Conservation (phyloP, 2,797 vertebrate species). For the Pipistrellus kuhlii region DNA sequence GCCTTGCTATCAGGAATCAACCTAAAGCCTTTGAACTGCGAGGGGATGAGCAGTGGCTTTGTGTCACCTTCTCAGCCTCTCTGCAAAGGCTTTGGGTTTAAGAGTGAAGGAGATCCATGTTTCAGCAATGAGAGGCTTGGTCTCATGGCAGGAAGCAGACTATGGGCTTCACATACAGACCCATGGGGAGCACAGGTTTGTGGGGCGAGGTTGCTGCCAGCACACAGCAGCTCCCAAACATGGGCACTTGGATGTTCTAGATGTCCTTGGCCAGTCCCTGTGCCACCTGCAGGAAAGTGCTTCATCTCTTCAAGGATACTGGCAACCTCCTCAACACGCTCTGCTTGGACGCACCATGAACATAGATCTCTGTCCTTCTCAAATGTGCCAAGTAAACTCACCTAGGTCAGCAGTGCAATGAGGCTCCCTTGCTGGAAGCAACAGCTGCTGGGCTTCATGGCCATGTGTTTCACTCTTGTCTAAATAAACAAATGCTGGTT, state of each 20-base stretch:
- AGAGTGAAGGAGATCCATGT: rapidly evolving
- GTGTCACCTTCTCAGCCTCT: rapidly evolving
- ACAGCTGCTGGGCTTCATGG: rapidly evolving
- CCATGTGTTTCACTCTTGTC: neutral
- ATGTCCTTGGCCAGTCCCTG: neutral
- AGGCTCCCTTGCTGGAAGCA: neutral
- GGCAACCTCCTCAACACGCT: rapidly evolving
- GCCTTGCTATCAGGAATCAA: neutral
- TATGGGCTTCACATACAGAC: rapidly evolving
- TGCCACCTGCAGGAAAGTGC: rapidly evolving
- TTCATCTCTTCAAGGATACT: rapidly evolving
- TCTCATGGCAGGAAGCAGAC: too few relatives aligned
- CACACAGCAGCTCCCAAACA: neutral
- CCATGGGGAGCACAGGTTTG: neutral
- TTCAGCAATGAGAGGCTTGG: too few relatives aligned
- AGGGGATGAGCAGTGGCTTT: neutral
- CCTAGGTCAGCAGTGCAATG: rapidly evolving
- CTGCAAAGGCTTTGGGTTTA: rapidly evolving
- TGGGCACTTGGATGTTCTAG: neutral
- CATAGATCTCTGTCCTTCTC: neutral
- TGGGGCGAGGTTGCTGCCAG: neutral
- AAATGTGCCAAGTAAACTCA: neutral
- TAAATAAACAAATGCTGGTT: neutral
- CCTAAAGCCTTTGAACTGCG: neutral
- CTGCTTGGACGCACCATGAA: rapidly evolving